These are phyloP conservation scores for Pristionchus japonicus DNA, from an alignment of 2,888 invertebrate genomes.

Conservation along the genomic window DNA sequence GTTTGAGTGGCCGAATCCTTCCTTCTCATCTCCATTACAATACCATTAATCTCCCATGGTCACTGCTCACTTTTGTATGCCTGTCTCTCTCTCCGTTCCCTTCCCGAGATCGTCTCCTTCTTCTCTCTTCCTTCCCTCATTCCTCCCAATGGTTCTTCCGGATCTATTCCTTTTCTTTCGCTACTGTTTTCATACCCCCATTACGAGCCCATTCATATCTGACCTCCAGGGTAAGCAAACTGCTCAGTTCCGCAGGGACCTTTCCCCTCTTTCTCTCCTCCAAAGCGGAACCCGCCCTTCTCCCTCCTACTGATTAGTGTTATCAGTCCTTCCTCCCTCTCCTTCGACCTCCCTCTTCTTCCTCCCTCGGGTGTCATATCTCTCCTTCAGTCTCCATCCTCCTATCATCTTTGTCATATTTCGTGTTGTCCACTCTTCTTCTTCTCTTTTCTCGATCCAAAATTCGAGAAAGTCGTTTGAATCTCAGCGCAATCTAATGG, in stretches of 20 bases:
- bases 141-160: neutral
- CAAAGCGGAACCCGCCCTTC: neutral
- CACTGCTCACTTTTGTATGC: neutral
- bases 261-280: neutral
- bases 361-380: constrained; percentile 21
- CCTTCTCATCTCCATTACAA: constrained; percentile 18
- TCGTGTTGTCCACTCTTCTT: constrained; percentile 33
- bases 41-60: constrained; percentile 15
- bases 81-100: neutral
- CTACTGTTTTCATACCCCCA: neutral
- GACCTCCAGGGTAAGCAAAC: neutral
- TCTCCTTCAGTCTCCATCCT: neutral
- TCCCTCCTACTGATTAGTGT: neutral
- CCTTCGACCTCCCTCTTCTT: neutral
- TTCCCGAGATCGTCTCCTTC: neutral
- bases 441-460: neutral
- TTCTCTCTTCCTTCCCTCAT: neutral
- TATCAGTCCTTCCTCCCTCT: neutral
- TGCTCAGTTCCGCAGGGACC: neutral
- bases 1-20: neutral
- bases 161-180: neutral
- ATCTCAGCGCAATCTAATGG: neutral
- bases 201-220: constrained; percentile 18
- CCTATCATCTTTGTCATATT: constrained; percentile 15
- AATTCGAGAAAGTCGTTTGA: constrained; percentile 15